Evolutionary conservation across 2,797 vertebrate genomes (phyloP), one percentile per base, ranked within the genome.

Genomic region (Loris lydekkerianus): DNA sequence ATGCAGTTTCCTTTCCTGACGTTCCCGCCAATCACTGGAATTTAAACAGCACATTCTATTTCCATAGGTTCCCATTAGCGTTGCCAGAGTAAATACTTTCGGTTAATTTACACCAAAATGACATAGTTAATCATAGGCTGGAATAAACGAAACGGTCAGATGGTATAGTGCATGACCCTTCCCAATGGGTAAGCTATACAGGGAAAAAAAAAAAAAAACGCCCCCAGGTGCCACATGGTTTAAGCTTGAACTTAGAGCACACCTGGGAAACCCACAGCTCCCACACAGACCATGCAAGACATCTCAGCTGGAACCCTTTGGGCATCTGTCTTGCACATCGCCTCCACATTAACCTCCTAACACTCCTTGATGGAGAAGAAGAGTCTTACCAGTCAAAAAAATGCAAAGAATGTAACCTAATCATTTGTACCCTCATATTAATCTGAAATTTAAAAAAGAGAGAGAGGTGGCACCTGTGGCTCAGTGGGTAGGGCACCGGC

Each of bases 1-100:
- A n/a, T 77, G 90, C 13, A 86, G 34, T 89, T 93, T 93, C 78
- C 34, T 75, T 94, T 67, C n/a, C 70, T 25, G 23, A 92, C 78
- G 11, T 70, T 78, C 46, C 65, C 15, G 29, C n/a, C 43, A 21
- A 21, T 14, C 29, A 6, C 8, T 29, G 8, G 34, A 70, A 70
- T 84, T 93, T 75, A 78, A 93, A 81, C 6, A 73, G 69, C n/a
- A 78, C 70, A 77, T 86, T 78, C n/a, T 40, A 20, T 76, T 43
- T 89, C 56, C 37, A 4, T 5, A 43, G 58, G 37, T 70, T 25
- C 10, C 29, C 34, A 18, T 15, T 34, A 56, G n/a, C 3, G 11
- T 21, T 87, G 53, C 70, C 25, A 3, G 18, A 67, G 40, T 56
- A 77, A 90, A 96, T 93, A 46, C 14, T 34, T 29, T 5, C 7